Evolutionary conservation across 92 coral and sea anemone species (phyloP).

Genomic region (Umimayanthus kanabou): DNA sequence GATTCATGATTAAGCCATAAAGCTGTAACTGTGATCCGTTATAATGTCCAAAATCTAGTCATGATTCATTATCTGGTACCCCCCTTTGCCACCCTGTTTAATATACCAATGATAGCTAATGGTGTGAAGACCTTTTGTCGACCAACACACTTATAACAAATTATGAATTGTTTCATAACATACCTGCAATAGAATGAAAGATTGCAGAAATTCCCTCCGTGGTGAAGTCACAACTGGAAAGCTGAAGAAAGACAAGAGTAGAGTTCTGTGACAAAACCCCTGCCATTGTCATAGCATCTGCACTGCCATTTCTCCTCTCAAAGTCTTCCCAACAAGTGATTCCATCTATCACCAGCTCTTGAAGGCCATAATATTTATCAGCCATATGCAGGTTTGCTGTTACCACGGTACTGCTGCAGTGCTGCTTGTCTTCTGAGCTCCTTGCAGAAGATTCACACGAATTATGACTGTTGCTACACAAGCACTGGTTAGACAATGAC

Average conservation of each 20-base stretch:
- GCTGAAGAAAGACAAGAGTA: conserved; percentile 9
- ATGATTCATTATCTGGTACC: no score
- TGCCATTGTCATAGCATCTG: conserved; percentile 1
- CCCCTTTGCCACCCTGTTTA: no score
- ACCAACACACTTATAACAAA: no score
- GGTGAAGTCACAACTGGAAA: neutral
- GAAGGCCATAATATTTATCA: conserved; percentile 17
- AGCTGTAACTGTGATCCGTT: no score
- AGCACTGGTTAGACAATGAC: neutral
- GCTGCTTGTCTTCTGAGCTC: neutral
- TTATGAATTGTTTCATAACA: neutral
- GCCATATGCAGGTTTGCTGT: neutral
- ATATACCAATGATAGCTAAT: no score
- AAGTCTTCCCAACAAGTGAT: neutral
- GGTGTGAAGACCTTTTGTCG: no score
- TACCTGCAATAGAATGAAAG: conserved; percentile 41
- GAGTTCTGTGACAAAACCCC: conserved; percentile 30
- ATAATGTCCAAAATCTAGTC: no score
- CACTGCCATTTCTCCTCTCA: neutral
- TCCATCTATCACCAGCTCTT: conserved; percentile 16
- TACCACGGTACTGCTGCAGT: neutral
- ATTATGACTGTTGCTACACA: neutral
- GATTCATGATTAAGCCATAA: no score
- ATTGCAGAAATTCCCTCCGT: conserved; percentile 26
- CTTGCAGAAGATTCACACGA: neutral